Conservation (phyloP, 2,797 vertebrate species). For the Enteromius anoplus region DNA sequence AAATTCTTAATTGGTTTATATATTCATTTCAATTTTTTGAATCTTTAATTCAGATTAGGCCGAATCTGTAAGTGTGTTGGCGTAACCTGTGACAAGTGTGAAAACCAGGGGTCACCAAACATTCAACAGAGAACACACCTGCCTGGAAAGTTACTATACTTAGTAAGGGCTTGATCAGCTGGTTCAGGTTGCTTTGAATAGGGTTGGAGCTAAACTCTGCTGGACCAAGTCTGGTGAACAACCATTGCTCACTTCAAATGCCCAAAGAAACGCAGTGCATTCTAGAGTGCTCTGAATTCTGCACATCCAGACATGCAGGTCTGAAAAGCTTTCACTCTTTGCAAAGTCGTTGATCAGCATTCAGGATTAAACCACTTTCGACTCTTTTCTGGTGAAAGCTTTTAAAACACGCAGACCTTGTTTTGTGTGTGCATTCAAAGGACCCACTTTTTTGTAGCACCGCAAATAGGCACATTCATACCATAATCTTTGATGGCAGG, state of each 20-base stretch:
- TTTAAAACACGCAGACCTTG: background rate
- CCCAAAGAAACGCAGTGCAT: background rate
- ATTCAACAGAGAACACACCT: background rate
- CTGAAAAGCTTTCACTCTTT: slow-evolving; percentile 2
- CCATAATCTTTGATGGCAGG: slow-evolving; percentile 47
- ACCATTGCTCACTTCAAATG: background rate
- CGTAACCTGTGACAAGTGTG: background rate
- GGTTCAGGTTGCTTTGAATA: background rate
- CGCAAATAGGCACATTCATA: slow-evolving; percentile 39
- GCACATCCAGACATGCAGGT: background rate
- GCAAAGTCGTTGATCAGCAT: slow-evolving; percentile 39
- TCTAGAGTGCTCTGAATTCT: background rate
- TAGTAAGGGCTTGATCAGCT: background rate
- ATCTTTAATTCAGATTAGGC: background rate
- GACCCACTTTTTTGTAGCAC: slow-evolving; percentile 16
- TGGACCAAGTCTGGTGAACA: background rate
- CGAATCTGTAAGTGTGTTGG: background rate
- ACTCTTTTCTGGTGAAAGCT: background rate
- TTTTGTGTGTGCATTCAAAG: slow-evolving; percentile 15
- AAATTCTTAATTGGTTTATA: too few species aligned
- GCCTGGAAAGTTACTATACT: background rate
- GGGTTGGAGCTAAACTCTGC: background rate
- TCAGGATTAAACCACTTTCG: slow-evolving; percentile 23
- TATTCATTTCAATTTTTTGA: too few species aligned
- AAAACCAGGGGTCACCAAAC: background rate